A percentile compares a stretch with the other conserved stretches of the same genome.
These are phyloP conservation scores for Gasterosteus nipponicus DNA, from an alignment of 2,113 vertebrate species.

Conservation along the genomic window DNA sequence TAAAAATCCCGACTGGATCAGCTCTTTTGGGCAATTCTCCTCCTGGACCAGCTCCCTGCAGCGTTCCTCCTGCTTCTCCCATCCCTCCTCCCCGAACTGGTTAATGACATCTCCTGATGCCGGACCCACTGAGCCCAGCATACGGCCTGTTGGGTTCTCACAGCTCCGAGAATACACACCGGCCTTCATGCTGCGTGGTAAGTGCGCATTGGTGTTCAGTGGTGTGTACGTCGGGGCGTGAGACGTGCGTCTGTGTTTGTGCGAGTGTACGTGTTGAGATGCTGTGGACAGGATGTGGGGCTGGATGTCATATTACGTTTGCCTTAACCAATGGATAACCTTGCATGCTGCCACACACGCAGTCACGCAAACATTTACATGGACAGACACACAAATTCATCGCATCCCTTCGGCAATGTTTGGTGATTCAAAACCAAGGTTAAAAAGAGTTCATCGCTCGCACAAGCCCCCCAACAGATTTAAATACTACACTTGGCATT, in stretches of 20 bases:
- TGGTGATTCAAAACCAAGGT: slow-evolving; percentile 75
- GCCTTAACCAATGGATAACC: slow-evolving; percentile 70
- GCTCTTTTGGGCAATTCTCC: slow-evolving; percentile 52
- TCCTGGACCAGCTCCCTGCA: slow-evolving; percentile 41
- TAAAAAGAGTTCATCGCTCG: slow-evolving; percentile 62
- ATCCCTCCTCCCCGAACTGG: slow-evolving; percentile 67
- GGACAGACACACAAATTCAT: slow-evolving; percentile 58
- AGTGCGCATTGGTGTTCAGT: slow-evolving; percentile 20
- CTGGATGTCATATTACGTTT: slow-evolving; percentile 70
- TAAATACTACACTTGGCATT: slow-evolving; percentile 46
- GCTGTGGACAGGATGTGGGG: slow-evolving; percentile 38
- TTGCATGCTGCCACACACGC: slow-evolving; percentile 55
- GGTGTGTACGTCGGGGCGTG: neutral
- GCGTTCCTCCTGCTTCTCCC: slow-evolving; percentile 39
- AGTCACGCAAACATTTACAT: slow-evolving; percentile 52
- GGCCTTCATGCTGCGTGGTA: slow-evolving; percentile 14
- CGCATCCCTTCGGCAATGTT: slow-evolving; percentile 66
- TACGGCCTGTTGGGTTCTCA: slow-evolving; percentile 56
- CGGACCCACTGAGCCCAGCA: slow-evolving; percentile 50
- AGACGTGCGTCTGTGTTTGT: slow-evolving; percentile 10
- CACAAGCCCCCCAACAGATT: slow-evolving; percentile 40
- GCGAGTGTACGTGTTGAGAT: slow-evolving; percentile 43
- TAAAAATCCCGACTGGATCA: slow-evolving; percentile 31
- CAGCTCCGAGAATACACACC: slow-evolving; percentile 53
- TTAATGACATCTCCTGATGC: slow-evolving; percentile 70